Base-by-base conservation (phyloP, 1,140 invertebrate genomes). In the Sminthurinus signatus region DNA sequence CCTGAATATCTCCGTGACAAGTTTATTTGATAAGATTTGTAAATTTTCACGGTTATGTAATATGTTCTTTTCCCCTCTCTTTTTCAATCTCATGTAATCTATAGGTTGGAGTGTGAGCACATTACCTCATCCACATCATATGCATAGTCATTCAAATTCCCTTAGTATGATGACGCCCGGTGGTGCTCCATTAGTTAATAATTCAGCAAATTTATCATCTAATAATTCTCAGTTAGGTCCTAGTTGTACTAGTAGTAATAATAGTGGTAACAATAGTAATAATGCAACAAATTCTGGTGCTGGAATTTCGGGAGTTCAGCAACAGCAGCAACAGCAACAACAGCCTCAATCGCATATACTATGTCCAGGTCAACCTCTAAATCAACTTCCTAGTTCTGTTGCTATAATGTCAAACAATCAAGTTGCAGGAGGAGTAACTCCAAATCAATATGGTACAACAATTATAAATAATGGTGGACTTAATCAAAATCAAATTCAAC, bases 101-200 rank as follows among this genome's bases (percentile, higher is more conserved):
- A n/a, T n/a, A n/a, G n/a, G n/a, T n/a, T n/a, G n/a, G n/a, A n/a
- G n/a, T n/a, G 67, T 69, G n/a, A 51, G 54, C 36, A 67, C 64
- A 5, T 44, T 70, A 21, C 64, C 60, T 39, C 68, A 67, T 55
- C 60, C 62, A 31, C 56, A 65, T 43, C 65, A 67, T 31, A 28
- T 31, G 10, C 66, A 68, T 44, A 62, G 55, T 51, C 56, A 68
- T 23, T 64, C 62, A 17, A n/a, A n/a, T n/a, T n/a, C n/a, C n/a
- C 55, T 62, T 39, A 67, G 60, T 48, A 51, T 67, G 25, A 27
- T 48, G 44, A n/a, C 39, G 44, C n/a, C 10, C 39, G 39, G 39
- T 42, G 39, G 39, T 10, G 39, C 10, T 10, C 39, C 39, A n/a
- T 10, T 42, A n/a, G n/a, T n/a, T n/a, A n/a, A n/a, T n/a, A n/a